Conservation (phyloP, 2,113 vertebrate genomes). For the Ctenodactylus gundi region DNA sequence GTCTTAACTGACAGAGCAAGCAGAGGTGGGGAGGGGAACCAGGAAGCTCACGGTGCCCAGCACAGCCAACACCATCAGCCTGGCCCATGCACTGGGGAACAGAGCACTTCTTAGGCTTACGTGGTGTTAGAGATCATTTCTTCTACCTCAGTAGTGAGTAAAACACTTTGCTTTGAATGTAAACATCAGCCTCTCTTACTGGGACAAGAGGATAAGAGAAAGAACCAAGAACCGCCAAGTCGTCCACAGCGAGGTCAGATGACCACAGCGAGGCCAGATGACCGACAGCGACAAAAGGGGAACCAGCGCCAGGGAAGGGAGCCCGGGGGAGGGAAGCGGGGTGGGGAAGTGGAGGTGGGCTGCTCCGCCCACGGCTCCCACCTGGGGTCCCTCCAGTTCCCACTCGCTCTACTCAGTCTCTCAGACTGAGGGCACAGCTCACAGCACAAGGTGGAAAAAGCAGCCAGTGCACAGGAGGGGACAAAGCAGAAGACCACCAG, state of each 20-base stretch:
- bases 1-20: slow-evolving; percentile 54
- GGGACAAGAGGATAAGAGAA: slow-evolving; percentile 52
- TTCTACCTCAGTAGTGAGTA: neutral
- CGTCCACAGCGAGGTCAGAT: neutral
- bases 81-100: neutral
- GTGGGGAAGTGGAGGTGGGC: neutral
- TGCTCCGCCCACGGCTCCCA: neutral
- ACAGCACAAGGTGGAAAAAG: neutral
- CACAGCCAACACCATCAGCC: neutral
- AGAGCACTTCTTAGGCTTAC: neutral
- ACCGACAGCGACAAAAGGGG: no score
- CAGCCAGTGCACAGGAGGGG: neutral
- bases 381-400: neutral
- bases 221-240: slow-evolving; percentile 39
- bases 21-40: neutral
- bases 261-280: neutral
- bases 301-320: neutral
- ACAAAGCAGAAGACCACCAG: neutral
- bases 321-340: neutral
- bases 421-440: neutral
- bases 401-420: neutral
- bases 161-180: neutral
- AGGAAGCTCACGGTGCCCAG: neutral
- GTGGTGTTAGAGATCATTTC: neutral
- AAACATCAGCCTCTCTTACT: neutral